Evolutionary conservation across 2,113 vertebrate species (phyloP).

Genomic region (Platysteira castanea): DNA sequence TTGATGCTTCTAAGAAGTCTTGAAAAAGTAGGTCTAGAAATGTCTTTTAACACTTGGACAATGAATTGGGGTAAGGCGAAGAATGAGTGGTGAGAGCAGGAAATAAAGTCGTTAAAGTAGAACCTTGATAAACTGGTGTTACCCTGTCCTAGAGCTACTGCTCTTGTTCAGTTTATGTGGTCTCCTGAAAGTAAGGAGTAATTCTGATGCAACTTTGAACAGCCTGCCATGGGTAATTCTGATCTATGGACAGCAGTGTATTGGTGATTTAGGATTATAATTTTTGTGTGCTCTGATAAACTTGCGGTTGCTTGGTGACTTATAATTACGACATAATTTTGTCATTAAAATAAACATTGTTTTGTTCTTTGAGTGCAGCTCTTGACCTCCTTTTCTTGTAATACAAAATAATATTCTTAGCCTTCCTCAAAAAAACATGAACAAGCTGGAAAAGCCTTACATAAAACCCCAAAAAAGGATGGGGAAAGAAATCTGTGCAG

Average conservation of each 20-base stretch:
- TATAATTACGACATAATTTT: neutral
- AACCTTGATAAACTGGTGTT: neutral
- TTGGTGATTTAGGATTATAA: neutral
- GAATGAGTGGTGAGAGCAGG: neutral
- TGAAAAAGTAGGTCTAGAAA: neutral
- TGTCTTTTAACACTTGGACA: neutral
- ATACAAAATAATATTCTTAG: neutral
- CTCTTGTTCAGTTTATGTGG: neutral
- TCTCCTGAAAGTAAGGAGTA: neutral
- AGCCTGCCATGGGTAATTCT: neutral
- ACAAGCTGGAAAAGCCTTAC: neutral
- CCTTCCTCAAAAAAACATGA: neutral
- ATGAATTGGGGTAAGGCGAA: neutral
- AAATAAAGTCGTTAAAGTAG: neutral
- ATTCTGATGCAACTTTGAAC: neutral
- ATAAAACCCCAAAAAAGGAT: neutral
- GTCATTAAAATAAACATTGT: neutral
- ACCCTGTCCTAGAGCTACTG: neutral
- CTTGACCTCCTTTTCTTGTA: neutral
- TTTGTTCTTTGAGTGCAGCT: neutral
- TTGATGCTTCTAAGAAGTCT: neutral
- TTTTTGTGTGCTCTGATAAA: neutral
- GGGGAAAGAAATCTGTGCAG: accelerated
- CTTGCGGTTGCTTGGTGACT: neutral
- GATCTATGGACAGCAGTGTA: neutral